A percentile compares a stretch with the other conserved stretches of the same genome.
Conservation (phyloP, 2,113 vertebrate genomes). For the Geothlypis trichas region DNA sequence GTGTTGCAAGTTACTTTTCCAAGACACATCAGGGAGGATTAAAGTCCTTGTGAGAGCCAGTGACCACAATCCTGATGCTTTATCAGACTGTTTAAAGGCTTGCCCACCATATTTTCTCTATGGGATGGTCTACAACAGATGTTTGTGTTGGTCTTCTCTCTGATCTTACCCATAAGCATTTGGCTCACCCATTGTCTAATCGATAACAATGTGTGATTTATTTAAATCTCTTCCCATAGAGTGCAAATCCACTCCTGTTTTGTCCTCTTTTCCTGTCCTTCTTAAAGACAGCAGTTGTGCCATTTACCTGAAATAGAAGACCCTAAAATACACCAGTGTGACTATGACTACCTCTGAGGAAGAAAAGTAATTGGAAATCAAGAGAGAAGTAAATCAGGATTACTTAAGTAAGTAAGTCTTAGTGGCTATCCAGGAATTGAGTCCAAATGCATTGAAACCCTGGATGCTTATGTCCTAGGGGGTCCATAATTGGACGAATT, state of each 20-base stretch:
- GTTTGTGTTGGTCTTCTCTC: not conserved
- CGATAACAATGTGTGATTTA: rapidly evolving
- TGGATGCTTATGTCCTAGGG: not conserved
- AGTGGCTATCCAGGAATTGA: not conserved
- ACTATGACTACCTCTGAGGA: not conserved
- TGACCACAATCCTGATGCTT: not conserved
- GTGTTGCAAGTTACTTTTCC: not conserved
- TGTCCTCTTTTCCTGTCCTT: not conserved
- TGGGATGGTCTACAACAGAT: not conserved
- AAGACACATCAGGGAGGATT: not conserved
- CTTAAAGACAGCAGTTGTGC: not conserved
- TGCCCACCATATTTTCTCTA: not conserved
- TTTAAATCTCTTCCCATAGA: not conserved
- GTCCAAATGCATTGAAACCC: not conserved
- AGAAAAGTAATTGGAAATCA: not conserved
- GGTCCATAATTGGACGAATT: not conserved
- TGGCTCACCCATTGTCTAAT: not conserved
- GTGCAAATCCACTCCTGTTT: not conserved
- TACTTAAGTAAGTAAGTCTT: not conserved
- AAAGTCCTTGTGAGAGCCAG: not conserved
- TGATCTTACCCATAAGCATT: not conserved
- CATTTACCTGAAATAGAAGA: not conserved
- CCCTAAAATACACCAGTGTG: not conserved
- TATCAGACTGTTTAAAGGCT: not conserved
- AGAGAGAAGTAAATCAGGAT: not conserved